Evolutionary conservation across 1,140 invertebrate genomes (phyloP).

Genomic region (Calycopis cecrops): DNA sequence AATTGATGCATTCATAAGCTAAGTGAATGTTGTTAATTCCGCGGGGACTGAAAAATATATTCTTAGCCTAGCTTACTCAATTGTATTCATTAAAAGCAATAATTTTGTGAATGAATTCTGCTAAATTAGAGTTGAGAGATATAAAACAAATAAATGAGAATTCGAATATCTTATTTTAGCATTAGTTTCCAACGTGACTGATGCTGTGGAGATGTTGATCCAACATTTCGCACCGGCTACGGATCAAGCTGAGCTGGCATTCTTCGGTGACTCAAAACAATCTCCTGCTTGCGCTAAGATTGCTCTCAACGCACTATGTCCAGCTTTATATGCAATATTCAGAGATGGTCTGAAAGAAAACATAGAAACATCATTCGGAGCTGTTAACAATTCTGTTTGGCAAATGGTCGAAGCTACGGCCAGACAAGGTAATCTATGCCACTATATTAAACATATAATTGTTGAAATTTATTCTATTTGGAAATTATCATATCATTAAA

Average conservation of each 20-base stretch:
- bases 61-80: too few relatives aligned
- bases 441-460: too few relatives aligned
- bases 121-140: too few relatives aligned
- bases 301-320: slow-evolving; percentile 84
- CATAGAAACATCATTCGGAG: slow-evolving; percentile 90
- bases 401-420: slow-evolving; percentile 91
- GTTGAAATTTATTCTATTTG: too few relatives aligned
- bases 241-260: slow-evolving; percentile 75
- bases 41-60: too few relatives aligned
- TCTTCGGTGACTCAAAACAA: slow-evolving; percentile 73
- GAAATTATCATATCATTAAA: too few relatives aligned
- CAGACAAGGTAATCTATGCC: slow-evolving; percentile 88
- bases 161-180: slow-evolving; percentile 66
- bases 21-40: too few relatives aligned
- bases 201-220: slow-evolving; percentile 81
- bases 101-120: too few relatives aligned
- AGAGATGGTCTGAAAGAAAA: slow-evolving; percentile 88
- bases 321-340: slow-evolving; percentile 88
- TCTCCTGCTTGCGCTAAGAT: slow-evolving; percentile 81
- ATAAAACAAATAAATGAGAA: too few relatives aligned
- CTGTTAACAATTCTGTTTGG: slow-evolving; percentile 92
- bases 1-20: too few relatives aligned
- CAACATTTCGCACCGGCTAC: slow-evolving; percentile 76
- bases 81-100: too few relatives aligned
- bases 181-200: slow-evolving; percentile 79